These are phyloP conservation scores for Cyclophora albipunctata DNA, from an alignment of 2,888 invertebrate species.

Conservation along the genomic window DNA sequence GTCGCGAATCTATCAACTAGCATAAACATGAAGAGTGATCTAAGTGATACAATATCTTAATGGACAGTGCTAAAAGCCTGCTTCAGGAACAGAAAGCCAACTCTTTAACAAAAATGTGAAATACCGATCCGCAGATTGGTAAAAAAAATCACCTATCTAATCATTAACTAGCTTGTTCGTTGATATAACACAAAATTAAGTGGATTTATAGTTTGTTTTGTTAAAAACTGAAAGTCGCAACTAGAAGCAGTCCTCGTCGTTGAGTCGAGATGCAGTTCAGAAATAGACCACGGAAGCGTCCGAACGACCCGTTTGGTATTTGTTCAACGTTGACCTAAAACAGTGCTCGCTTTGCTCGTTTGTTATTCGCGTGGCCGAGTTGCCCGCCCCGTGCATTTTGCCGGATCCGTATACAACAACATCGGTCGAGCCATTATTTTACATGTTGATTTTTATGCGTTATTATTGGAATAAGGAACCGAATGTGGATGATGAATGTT, in stretches of 20 bases:
- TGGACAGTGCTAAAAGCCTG: too few species aligned
- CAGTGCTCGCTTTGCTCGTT: conserved; percentile 72
- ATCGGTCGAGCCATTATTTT: conserved; percentile 17
- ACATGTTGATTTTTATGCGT: not conserved
- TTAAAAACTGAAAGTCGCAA: conserved; percentile 45
- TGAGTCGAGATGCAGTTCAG: conserved; percentile 66
- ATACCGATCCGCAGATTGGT: too few species aligned
- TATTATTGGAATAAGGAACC: too few species aligned
- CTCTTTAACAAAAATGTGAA: too few species aligned
- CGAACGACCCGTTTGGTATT: conserved; percentile 75
- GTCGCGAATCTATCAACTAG: conserved; percentile 26
- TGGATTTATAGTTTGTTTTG: not conserved
- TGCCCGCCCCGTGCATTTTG: conserved; percentile 36
- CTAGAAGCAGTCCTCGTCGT: conserved; percentile 51
- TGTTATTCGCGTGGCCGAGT: conserved; percentile 65
- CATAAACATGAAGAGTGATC: too few species aligned
- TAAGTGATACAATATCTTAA: too few species aligned
- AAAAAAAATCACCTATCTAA: too few species aligned
- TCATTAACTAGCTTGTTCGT: too few species aligned
- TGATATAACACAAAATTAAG: too few species aligned
- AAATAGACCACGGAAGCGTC: conserved; percentile 73
- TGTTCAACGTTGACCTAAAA: conserved; percentile 76
- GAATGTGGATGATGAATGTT: conserved; percentile 4
- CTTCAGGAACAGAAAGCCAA: too few species aligned
- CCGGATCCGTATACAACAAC: conserved; percentile 17